Evolutionary conservation across 1,140 invertebrate genomes (phyloP).

Genomic region (Zaprionus ornatus): DNA sequence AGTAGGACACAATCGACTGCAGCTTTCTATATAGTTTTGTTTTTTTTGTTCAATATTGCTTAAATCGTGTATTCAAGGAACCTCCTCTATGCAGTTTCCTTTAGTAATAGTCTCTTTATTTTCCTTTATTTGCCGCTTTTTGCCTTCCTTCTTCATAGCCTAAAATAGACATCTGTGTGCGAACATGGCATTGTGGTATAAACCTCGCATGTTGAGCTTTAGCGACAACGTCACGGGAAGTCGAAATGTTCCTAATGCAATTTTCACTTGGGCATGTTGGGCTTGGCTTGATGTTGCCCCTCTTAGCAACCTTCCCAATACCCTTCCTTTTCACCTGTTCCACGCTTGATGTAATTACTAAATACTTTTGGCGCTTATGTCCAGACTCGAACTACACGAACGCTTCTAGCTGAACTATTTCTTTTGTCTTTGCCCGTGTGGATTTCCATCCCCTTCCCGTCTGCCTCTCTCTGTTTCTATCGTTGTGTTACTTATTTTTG

Average conservation of each 20-base stretch:
- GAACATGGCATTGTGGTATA: constrained; percentile 12
- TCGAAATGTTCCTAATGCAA: constrained; percentile 67
- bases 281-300: neutral
- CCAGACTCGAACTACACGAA: constrained; percentile 35
- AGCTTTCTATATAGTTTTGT: too few relatives aligned
- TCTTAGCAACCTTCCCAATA: neutral
- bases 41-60: too few relatives aligned
- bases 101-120: neutral
- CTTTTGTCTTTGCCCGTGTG: constrained; percentile 36
- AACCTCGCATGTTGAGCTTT: constrained; percentile 25
- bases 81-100: neutral
- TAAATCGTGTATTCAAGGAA: neutral
- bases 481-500: constrained; percentile 73
- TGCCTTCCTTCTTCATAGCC: neutral
- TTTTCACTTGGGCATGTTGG: constrained; percentile 63
- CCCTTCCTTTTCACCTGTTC: constrained; percentile 10
- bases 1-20: too few relatives aligned
- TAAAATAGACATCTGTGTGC: constrained; percentile 7
- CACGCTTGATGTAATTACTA: constrained; percentile 75
- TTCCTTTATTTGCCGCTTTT: neutral
- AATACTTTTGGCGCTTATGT: constrained; percentile 70
- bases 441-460: neutral
- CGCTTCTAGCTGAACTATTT: constrained; percentile 35
- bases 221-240: constrained; percentile 33
- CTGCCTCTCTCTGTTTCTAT: constrained; percentile 1